These are phyloP conservation scores for Pyrgus malvae DNA, from an alignment of 2,888 invertebrate species.

Conservation along the genomic window DNA sequence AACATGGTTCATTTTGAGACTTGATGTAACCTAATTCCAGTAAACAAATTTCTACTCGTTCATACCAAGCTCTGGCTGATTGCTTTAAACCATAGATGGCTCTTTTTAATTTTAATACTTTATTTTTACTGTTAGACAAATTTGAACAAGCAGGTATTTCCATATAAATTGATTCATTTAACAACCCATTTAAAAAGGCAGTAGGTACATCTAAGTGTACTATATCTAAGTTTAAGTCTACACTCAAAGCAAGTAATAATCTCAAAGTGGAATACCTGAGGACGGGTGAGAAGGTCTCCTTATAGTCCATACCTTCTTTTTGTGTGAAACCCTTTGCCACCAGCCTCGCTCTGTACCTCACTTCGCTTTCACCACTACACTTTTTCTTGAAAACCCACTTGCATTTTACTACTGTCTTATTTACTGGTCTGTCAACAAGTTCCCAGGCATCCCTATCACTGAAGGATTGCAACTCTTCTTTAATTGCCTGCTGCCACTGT, in stretches of 20 bases:
- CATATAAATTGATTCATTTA: slow-evolving; percentile 16
- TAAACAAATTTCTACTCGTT: slow-evolving; percentile 17
- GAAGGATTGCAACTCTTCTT: slow-evolving; percentile 28
- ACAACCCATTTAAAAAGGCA: slow-evolving; percentile 14
- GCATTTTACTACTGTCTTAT: slow-evolving; percentile 14
- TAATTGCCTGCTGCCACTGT: slow-evolving; percentile 6
- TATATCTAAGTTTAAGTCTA: slow-evolving; percentile 5
- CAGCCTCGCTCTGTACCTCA: slow-evolving; percentile 1
- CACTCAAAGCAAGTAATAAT: slow-evolving; percentile 23
- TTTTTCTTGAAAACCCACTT: slow-evolving; percentile 21
- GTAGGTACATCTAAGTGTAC: slow-evolving; percentile 15
- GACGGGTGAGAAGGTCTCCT: not conserved
- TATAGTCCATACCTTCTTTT: not conserved
- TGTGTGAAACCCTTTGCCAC: slow-evolving; percentile 27
- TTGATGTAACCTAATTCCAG: slow-evolving; percentile 20
- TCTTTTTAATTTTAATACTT: slow-evolving; percentile 15
- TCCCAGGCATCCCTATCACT: slow-evolving; percentile 18
- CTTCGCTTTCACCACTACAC: not conserved
- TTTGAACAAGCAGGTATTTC: slow-evolving; percentile 12
- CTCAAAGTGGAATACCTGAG: slow-evolving; percentile 22
- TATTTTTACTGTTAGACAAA: not conserved
- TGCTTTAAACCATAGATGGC: slow-evolving; percentile 31
- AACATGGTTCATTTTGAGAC: slow-evolving; percentile 30
- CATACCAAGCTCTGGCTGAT: slow-evolving; percentile 27
- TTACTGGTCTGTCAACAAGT: slow-evolving; percentile 7